Percentiles rank a stretch among this genome's conserved stretches.
phyloP scores from a whole-genome alignment of 2,888 invertebrate genomes.

The Strigamia crassipes region DNA sequence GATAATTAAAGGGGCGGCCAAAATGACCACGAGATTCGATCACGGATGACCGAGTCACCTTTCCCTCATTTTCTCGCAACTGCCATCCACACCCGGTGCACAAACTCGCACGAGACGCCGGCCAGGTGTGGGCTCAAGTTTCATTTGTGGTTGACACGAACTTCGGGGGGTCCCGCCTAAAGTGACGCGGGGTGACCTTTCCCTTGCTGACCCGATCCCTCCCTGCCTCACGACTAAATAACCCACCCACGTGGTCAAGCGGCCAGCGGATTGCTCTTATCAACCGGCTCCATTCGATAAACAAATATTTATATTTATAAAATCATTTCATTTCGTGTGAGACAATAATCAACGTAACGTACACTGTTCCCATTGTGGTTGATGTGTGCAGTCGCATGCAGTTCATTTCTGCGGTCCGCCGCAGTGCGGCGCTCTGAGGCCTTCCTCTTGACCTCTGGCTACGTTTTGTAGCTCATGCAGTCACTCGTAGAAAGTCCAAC shows the following conservation, averaged over 20 bases:
- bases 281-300: neutral
- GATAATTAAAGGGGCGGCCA: constrained; percentile 25
- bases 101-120: neutral
- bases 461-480: constrained; percentile 26
- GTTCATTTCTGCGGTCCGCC: constrained; percentile 26
- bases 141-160: constrained; percentile 17
- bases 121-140: constrained; percentile 23
- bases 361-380: constrained; percentile 27
- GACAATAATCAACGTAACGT: neutral
- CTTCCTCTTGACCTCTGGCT: constrained; percentile 25
- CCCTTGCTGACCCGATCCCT: constrained; percentile 2
- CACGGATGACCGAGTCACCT: constrained; percentile 6
- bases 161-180: constrained; percentile 15
- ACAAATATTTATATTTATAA: neutral
- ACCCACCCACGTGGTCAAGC: constrained; percentile 26
- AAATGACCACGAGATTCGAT: neutral
- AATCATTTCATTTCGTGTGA: neutral
- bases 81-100: neutral
- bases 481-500: neutral
- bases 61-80: neutral
- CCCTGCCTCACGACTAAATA: constrained; percentile 12
- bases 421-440: constrained; percentile 18
- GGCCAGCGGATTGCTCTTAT: neutral
- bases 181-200: constrained; percentile 14
- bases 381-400: constrained; percentile 26